phyloP scores from a whole-genome alignment of 2,797 vertebrate genomes.

The Pangasius djambal region DNA sequence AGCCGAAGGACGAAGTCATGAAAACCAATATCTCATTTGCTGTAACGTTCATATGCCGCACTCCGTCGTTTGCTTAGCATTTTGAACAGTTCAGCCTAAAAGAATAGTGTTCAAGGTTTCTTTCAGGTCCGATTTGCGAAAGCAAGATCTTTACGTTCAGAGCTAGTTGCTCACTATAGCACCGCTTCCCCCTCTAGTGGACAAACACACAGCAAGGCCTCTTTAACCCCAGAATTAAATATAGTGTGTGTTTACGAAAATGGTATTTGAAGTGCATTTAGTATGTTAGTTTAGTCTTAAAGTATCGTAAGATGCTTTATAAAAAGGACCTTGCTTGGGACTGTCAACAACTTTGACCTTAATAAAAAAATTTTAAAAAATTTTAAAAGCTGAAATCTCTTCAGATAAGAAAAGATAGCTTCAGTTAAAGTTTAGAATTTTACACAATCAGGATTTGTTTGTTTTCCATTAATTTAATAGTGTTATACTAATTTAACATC shows the following conservation, averaged over 20 bases:
- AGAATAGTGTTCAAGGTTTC: background rate
- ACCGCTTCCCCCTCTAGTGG: constrained; percentile 24
- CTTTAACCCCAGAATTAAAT: background rate
- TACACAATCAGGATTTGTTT: background rate
- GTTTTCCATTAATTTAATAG: background rate
- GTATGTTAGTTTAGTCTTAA: background rate
- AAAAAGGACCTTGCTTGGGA: background rate
- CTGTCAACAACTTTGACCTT: background rate
- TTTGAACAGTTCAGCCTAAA: background rate
- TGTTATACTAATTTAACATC: background rate
- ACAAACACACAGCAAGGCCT: background rate
- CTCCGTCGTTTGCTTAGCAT: background rate
- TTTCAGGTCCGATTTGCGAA: background rate
- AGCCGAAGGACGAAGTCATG: background rate
- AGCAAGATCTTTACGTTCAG: background rate
- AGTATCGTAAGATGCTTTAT: background rate
- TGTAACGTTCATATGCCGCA: background rate
- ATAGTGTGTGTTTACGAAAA: background rate
- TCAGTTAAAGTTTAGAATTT: background rate
- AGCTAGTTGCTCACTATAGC: constrained; percentile 1
- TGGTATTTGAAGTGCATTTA: background rate
- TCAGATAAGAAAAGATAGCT: background rate
- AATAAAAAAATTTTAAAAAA: background rate
- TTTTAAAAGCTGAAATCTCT: background rate
- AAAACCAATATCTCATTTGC: background rate